A percentile compares a stretch with the other conserved stretches of the same genome.
phyloP scores from a whole-genome alignment of 2,797 vertebrate genomes.

The Sibirionetta formosa region DNA sequence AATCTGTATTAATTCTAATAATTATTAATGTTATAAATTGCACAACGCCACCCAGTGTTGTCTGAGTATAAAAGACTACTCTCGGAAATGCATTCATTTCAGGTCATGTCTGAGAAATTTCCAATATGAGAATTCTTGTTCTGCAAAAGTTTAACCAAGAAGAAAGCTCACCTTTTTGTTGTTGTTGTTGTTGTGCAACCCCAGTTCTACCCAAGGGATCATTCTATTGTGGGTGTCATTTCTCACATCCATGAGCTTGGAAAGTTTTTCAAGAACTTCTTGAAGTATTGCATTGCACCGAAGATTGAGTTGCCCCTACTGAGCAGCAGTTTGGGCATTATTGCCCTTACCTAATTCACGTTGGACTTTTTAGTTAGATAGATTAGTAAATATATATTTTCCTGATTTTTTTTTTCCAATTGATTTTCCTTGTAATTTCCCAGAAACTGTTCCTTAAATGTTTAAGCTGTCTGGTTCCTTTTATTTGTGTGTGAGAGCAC shows the following conservation, averaged over 20 bases:
- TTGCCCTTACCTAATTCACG: neutral
- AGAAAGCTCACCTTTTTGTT: neutral
- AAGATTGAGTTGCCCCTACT: neutral
- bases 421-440: neutral
- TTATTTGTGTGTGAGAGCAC: neutral
- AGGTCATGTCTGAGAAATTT: neutral
- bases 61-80: neutral
- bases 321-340: neutral
- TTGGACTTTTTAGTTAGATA: neutral
- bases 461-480: neutral
- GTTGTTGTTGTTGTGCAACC: neutral
- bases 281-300: neutral
- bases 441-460: neutral
- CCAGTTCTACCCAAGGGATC: neutral
- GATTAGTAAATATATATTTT: neutral
- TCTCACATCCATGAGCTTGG: neutral
- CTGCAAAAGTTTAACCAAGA: neutral
- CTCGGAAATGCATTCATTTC: neutral
- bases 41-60: neutral
- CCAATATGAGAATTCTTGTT: neutral
- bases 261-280: neutral
- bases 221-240: neutral
- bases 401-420: neutral
- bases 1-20: neutral
- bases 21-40: neutral